phyloP scores from a whole-genome alignment of 2,797 vertebrate genomes.

The Margarornis squamiger region DNA sequence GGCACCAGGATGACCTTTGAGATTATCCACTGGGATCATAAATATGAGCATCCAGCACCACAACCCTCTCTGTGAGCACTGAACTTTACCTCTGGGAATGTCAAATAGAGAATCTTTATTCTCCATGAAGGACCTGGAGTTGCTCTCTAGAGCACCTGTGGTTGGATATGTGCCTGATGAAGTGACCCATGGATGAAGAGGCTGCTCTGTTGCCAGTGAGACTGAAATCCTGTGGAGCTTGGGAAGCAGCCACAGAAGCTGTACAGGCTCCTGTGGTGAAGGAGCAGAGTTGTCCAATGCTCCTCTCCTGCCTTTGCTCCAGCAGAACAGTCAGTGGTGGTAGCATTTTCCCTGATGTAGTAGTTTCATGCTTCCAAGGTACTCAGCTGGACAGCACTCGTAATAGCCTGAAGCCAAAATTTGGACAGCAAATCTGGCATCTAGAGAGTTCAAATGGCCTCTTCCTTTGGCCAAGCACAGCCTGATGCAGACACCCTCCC shows the following conservation, averaged over 20 bases:
- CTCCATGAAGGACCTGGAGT: background rate
- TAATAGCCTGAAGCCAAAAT: background rate
- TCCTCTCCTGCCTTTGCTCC: background rate
- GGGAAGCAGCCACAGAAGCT: background rate
- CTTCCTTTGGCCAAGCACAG: background rate
- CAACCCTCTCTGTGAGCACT: background rate
- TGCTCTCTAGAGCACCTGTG: background rate
- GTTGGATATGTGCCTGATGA: background rate
- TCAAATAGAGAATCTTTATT: background rate
- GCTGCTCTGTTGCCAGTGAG: background rate
- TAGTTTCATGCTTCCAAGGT: background rate
- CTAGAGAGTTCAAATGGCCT: background rate
- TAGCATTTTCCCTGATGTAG: background rate
- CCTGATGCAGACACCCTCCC: background rate
- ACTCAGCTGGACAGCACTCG: background rate
- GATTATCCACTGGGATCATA: background rate
- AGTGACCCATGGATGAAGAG: background rate
- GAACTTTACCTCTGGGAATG: background rate
- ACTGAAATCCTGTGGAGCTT: background rate
- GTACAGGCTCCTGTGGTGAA: fast-evolving
- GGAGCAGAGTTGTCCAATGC: background rate
- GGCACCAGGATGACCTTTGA: background rate
- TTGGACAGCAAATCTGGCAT: background rate
- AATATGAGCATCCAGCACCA: background rate
- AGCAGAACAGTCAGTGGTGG: background rate